A percentile compares a stretch with the other conserved stretches of the same genome.
phyloP scores from a whole-genome alignment of 1,140 invertebrate genomes.

The Diuraphis noxia region DNA sequence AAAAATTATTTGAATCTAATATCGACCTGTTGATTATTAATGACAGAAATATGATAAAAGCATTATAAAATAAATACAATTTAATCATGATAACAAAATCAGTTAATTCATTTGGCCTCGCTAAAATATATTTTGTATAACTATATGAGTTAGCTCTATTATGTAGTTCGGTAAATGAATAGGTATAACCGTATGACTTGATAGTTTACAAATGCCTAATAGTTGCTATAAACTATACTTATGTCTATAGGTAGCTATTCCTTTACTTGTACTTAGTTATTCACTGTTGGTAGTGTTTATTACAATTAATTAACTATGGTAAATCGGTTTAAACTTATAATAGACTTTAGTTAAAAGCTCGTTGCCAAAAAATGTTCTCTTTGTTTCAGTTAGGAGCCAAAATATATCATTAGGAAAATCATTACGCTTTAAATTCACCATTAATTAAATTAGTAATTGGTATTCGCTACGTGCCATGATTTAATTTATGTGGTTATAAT shows the following conservation, averaged over 20 bases:
- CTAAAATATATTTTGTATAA: background rate
- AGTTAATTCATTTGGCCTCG: background rate
- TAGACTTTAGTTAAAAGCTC: background rate
- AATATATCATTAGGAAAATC: background rate
- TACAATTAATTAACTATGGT: background rate
- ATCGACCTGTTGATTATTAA: background rate
- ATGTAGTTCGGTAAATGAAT: background rate
- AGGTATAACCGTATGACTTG: background rate
- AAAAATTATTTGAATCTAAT: background rate
- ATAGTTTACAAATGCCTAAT: background rate
- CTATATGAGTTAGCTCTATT: background rate
- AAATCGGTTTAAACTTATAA: background rate
- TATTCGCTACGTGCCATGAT: background rate
- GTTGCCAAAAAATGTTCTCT: background rate
- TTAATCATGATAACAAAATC: background rate
- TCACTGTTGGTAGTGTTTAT: background rate
- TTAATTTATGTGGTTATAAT: background rate
- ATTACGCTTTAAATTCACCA: background rate
- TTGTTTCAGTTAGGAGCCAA: background rate
- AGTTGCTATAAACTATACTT: background rate
- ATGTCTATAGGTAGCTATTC: background rate
- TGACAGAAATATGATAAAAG: background rate
- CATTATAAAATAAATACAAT: background rate
- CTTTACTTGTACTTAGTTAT: background rate
- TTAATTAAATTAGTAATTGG: conserved; percentile 6